Base-by-base conservation (phyloP, 2,113 vertebrate genomes). In the Psophia crepitans region DNA sequence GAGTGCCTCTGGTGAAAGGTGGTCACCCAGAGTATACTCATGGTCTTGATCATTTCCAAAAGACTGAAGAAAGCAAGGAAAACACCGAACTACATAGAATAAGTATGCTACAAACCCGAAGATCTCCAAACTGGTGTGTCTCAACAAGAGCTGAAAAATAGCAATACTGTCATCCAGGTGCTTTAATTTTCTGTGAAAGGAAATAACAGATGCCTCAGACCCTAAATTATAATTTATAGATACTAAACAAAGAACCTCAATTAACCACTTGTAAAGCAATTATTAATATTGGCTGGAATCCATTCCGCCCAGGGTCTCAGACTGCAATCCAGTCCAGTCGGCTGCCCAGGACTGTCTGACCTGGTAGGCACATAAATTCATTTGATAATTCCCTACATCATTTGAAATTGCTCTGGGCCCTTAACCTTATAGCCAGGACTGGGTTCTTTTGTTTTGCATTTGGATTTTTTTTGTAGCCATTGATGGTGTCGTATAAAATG, bases 211-310 rank as follows among this genome's bases (percentile, higher is more conserved):
- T 96, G 94, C 27, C 64, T 92, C 64, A 33, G 51, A 84, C 56
- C 51, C 51, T 48, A 61, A 77, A 71, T 81, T 66, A 56, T 84
- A 66, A 89, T 92, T 84, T 63, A 37, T 51, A 71, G 76, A 78
- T 71, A 70, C 73, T 94, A 82, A 96, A 91, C 89, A 96, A 96
- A 96, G 93, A 81, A 92, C 60, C 56, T 87, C 84, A 92, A 78
- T 96, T 95, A 94, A 61, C 76, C 77, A 75, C 49, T 66, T 93
- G 69, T 84, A 96, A 94, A 92, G 64, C 76, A 96, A 94, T 96
- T 96, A 95, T 92, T 96, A 81, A 89, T 93, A 74, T 48, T 96
- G 95, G 95, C 95, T 84, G 12, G 56, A 60, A 78, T 92, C 87
- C 95, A 94, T 94, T 89, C 60, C 86, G 93, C 91, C 89, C 89